Evolutionary conservation across 37 sponge, comb jelly and placozoan genomes (phyloP).

Genomic region (Tethya wilhelma): DNA sequence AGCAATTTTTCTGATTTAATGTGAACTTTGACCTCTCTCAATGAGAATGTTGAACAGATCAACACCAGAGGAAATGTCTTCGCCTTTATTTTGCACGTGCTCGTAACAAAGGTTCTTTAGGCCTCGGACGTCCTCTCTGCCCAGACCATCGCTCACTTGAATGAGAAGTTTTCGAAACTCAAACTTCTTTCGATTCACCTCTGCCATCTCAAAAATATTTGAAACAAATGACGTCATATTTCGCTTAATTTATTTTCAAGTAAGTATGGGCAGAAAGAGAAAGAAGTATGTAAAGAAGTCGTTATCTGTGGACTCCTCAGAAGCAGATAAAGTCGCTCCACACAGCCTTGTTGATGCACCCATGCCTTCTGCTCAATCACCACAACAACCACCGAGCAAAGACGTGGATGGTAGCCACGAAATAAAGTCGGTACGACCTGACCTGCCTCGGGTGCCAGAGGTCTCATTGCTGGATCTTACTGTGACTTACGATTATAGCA

Average conservation of each 20-base stretch:
- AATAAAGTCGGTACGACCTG: too few relatives aligned
- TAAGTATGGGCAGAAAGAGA: neutral
- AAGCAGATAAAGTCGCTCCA: too few relatives aligned
- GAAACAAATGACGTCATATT: too few relatives aligned
- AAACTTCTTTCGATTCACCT: slow-evolving; percentile 17
- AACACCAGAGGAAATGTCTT: slow-evolving; percentile 24
- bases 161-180: slow-evolving; percentile 51
- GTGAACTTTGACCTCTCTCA: slow-evolving; percentile 24
- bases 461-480: slow-evolving; percentile 16
- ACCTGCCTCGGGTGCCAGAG: too few relatives aligned
- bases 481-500: slow-evolving; percentile 16
- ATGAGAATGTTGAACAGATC: slow-evolving; percentile 44
- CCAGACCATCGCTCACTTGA: slow-evolving; percentile 30
- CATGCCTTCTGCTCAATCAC: too few relatives aligned
- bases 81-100: slow-evolving; percentile 1
- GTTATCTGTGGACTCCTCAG: neutral
- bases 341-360: too few relatives aligned
- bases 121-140: slow-evolving; percentile 20
- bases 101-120: slow-evolving; percentile 54
- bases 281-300: neutral
- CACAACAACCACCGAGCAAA: too few relatives aligned
- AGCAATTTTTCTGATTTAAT: neutral
- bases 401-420: too few relatives aligned
- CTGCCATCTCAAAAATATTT: neutral
- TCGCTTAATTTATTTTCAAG: too few relatives aligned